Evolutionary conservation across 2,797 vertebrate species (phyloP).

Genomic region (Halcyon chelicuti): DNA sequence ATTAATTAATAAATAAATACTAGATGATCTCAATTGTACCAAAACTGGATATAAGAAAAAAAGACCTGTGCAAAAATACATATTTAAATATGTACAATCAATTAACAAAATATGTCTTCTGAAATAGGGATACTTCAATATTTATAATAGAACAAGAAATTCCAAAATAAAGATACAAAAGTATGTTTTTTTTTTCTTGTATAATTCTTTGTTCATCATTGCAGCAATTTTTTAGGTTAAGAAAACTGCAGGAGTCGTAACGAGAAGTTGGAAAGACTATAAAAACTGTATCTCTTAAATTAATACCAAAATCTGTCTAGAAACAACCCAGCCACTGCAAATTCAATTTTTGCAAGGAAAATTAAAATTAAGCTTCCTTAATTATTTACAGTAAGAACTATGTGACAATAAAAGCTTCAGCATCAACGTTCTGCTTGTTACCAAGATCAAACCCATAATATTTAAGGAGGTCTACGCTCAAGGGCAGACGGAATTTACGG

Average conservation of each 20-base stretch:
- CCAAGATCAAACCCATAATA: slow-evolving; percentile 39
- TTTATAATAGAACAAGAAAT: slow-evolving; percentile 89
- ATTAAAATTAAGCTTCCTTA: slow-evolving; percentile 80
- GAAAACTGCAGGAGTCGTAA: slow-evolving; percentile 87
- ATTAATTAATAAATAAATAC: slow-evolving; percentile 98
- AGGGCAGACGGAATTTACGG: slow-evolving; percentile 72
- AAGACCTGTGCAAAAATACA: slow-evolving; percentile 99
- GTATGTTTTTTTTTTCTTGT: slow-evolving; percentile 80
- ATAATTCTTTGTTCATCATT: slow-evolving; percentile 88
- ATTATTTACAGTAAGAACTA: slow-evolving; percentile 78
- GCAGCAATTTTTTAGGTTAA: slow-evolving; percentile 88
- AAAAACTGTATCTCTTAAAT: slow-evolving; percentile 85
- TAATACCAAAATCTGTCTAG: slow-evolving; percentile 85
- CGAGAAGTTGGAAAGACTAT: slow-evolving; percentile 83
- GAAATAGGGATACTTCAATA: slow-evolving; percentile 97
- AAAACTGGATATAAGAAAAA: slow-evolving; percentile 95
- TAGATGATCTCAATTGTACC: slow-evolving; percentile 96
- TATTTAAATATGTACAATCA: slow-evolving; percentile 99
- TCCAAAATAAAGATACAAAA: slow-evolving; percentile 88
- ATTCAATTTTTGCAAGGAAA: slow-evolving; percentile 80
- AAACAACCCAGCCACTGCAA: slow-evolving; percentile 84
- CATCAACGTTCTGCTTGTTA: slow-evolving; percentile 70
- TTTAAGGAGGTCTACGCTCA: slow-evolving; percentile 68
- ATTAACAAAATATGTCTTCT: slow-evolving; percentile 99
- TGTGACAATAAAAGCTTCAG: slow-evolving; percentile 78